phyloP scores from a whole-genome alignment of 2,797 vertebrate species.

The Choloepus didactylus region DNA sequence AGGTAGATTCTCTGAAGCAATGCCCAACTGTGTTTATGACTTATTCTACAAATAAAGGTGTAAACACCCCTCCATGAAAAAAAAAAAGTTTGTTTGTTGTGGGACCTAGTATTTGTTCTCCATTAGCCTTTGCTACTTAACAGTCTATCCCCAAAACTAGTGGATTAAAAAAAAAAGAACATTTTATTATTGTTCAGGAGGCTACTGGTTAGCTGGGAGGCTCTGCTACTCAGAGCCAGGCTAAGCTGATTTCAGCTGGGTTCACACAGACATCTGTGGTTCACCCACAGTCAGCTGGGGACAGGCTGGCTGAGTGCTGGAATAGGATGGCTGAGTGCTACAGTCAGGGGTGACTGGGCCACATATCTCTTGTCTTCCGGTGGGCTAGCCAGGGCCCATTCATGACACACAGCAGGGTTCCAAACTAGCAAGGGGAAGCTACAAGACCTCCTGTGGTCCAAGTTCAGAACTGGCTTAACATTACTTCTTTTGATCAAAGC shows the following conservation, averaged over 20 bases:
- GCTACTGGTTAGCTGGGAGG: background rate
- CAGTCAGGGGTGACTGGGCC: background rate
- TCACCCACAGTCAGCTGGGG: background rate
- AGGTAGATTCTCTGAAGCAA: background rate
- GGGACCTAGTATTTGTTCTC: background rate
- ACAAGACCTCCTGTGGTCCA: background rate
- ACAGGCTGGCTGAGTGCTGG: background rate
- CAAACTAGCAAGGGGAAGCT: background rate
- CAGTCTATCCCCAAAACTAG: background rate
- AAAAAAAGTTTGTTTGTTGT: background rate
- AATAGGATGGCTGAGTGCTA: background rate
- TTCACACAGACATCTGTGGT: background rate
- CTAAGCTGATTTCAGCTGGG: background rate
- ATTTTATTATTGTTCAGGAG: background rate
- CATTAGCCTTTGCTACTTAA: slow-evolving; percentile 16
- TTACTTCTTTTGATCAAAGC: background rate
- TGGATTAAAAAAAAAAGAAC: slow-evolving; percentile 13
- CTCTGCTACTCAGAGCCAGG: background rate
- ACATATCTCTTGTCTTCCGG: background rate
- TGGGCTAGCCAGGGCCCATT: background rate
- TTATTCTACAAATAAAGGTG: background rate
- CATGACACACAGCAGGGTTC: background rate
- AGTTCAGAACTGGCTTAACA: background rate
- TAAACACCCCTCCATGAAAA: background rate
- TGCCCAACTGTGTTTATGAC: background rate